Conservation (phyloP, 2,797 vertebrate species). For the Semaprochilodus insignis region DNA sequence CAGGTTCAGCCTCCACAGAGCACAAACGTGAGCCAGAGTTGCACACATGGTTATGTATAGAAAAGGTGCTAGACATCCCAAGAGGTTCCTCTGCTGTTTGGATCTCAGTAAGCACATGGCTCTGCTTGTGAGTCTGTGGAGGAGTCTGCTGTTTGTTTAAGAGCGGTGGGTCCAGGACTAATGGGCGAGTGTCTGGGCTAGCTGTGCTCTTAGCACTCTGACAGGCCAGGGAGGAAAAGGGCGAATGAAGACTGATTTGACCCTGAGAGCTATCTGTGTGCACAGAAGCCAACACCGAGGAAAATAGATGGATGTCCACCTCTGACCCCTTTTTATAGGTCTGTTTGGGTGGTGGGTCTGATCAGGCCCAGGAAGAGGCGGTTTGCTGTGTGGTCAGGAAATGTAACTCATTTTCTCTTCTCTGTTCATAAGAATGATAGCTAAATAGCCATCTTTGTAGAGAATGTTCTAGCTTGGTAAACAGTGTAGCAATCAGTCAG, state of each 20-base stretch:
- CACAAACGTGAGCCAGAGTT: constrained; percentile 5
- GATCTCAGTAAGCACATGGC: constrained; percentile 65
- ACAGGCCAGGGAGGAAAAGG: constrained; percentile 46
- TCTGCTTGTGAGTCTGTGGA: constrained; percentile 56
- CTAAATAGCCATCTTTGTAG: not conserved
- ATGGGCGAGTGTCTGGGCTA: constrained; percentile 37
- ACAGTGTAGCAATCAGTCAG: constrained; percentile 56
- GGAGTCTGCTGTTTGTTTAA: constrained; percentile 65
- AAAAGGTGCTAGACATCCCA: constrained; percentile 67
- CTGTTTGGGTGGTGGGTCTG: constrained; percentile 54
- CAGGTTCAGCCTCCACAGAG: not conserved
- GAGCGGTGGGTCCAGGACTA: constrained; percentile 44
- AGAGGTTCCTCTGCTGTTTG: constrained; percentile 64
- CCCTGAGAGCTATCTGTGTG: constrained; percentile 65
- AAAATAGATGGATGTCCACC: constrained; percentile 63
- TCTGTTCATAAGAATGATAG: constrained; percentile 38
- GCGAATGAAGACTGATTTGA: constrained; percentile 69
- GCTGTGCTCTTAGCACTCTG: constrained; percentile 43
- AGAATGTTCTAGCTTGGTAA: constrained; percentile 5
- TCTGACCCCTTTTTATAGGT: constrained; percentile 41
- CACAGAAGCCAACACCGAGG: constrained; percentile 60
- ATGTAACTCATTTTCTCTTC: not conserved
- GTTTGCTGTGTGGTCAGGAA: constrained; percentile 68
- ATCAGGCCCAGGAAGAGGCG: not conserved
- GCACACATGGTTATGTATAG: constrained; percentile 59